phyloP scores from a whole-genome alignment of 2,797 vertebrate species.

The Sphaeramia orbicularis region DNA sequence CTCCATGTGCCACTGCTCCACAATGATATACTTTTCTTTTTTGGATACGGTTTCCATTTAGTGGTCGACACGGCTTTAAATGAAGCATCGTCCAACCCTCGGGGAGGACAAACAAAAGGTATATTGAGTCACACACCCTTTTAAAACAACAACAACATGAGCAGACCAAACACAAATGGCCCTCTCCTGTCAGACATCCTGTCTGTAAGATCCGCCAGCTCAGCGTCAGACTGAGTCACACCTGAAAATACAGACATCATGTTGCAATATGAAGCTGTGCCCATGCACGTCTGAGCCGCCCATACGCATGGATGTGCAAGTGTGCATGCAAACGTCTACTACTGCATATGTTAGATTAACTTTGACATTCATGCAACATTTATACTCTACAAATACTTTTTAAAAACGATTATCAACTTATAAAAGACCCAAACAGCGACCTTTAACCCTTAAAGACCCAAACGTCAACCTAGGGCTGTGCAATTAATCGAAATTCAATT shows the following conservation, averaged over 20 bases:
- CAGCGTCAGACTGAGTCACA: conserved; percentile 56
- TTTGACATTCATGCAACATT: no score
- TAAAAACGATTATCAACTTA: not conserved
- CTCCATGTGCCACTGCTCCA: conserved; percentile 21
- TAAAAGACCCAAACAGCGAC: not conserved
- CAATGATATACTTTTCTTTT: conserved; percentile 26
- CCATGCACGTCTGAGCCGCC: conserved; percentile 3
- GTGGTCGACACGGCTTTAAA: conserved; percentile 1
- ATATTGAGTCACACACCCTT: conserved; percentile 47
- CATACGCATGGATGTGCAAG: conserved; percentile 10
- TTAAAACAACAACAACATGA: conserved; percentile 47
- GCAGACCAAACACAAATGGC: conserved; percentile 38
- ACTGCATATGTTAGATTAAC: no score
- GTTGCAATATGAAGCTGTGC: conserved; percentile 27
- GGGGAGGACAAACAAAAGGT: conserved; percentile 10
- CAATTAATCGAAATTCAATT: no score
- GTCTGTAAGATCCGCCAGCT: conserved; percentile 34
- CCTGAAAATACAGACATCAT: conserved; percentile 54
- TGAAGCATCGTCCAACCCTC: not conserved
- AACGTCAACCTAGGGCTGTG: no score
- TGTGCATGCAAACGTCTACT: conserved; percentile 2
- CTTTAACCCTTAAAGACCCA: no score
- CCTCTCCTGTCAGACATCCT: conserved; percentile 45
- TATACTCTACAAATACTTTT: no score
- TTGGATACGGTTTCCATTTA: conserved; percentile 5